These are phyloP conservation scores for Calameuta idolon DNA, from an alignment of 2,888 invertebrate genomes.

Conservation along the genomic window DNA sequence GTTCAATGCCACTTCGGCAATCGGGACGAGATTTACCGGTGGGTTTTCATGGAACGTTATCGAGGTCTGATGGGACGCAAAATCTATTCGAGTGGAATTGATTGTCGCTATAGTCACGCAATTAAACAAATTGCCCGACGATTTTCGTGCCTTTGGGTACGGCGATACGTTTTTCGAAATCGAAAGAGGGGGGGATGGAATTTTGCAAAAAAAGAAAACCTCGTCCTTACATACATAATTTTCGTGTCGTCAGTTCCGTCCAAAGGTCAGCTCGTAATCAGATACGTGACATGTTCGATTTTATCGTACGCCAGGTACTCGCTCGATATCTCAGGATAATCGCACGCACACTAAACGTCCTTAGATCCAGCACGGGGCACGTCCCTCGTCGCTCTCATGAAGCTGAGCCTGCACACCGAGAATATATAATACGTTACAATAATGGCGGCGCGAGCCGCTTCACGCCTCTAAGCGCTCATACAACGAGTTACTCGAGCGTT, in stretches of 20 bases:
- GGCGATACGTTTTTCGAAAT: no score
- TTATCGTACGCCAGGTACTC: not conserved
- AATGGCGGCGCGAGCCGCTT: conserved; percentile 20
- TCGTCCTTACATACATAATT: not conserved
- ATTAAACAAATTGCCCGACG: no score
- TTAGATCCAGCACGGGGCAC: not conserved
- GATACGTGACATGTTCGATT: not conserved
- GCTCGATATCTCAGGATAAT: not conserved
- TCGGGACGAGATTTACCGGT: no score
- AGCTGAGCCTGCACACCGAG: not conserved
- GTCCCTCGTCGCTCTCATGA: not conserved
- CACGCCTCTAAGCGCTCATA: conserved; percentile 44
- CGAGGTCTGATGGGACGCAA: no score
- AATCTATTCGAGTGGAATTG: no score
- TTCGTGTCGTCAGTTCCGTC: not conserved
- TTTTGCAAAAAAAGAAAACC: no score
- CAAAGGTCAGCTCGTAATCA: not conserved
- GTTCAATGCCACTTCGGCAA: not conserved
- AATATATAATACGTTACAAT: not conserved
- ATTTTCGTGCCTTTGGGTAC: no score
- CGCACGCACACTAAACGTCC: not conserved
- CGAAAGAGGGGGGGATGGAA: no score
- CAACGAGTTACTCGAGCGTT: conserved; percentile 37
- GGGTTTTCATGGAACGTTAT: no score
- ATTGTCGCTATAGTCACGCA: no score